Conservation (phyloP, 2,113 vertebrate genomes). For the Alces alces region DNA sequence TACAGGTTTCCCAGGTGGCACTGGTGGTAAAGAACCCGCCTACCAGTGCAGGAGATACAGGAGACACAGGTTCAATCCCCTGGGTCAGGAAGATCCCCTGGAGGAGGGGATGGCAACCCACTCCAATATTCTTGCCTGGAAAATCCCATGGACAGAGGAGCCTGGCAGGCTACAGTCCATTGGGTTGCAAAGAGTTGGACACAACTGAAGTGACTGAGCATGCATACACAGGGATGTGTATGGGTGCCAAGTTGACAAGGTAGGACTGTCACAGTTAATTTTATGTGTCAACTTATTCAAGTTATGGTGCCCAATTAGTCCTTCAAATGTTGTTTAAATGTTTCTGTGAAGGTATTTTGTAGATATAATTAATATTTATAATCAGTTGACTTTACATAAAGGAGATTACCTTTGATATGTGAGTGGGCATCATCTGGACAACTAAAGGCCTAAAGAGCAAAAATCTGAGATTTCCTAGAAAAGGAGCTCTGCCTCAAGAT, state of each 20-base stretch:
- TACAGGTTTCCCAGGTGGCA: no score
- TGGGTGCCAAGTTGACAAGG: background rate
- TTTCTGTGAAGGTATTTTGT: background rate
- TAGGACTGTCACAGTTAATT: background rate
- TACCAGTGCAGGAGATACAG: no score
- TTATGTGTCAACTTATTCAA: background rate
- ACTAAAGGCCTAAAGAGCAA: background rate
- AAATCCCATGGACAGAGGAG: no score
- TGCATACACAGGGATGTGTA: background rate
- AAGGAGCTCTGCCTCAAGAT: background rate
- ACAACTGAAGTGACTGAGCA: background rate
- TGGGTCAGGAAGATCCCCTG: no score
- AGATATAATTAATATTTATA: background rate
- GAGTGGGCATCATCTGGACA: background rate
- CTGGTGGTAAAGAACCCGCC: no score
- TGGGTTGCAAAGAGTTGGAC: background rate
- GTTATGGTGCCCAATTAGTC: background rate
- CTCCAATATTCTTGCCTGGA: no score
- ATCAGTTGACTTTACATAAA: background rate
- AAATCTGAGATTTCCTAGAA: background rate
- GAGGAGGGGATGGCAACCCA: no score
- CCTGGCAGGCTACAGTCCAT: background rate
- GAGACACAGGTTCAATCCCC: no score
- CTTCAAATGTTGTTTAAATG: background rate
- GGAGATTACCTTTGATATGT: background rate